phyloP scores from a whole-genome alignment of 2,888 invertebrate genomes.

The Noctua janthe region DNA sequence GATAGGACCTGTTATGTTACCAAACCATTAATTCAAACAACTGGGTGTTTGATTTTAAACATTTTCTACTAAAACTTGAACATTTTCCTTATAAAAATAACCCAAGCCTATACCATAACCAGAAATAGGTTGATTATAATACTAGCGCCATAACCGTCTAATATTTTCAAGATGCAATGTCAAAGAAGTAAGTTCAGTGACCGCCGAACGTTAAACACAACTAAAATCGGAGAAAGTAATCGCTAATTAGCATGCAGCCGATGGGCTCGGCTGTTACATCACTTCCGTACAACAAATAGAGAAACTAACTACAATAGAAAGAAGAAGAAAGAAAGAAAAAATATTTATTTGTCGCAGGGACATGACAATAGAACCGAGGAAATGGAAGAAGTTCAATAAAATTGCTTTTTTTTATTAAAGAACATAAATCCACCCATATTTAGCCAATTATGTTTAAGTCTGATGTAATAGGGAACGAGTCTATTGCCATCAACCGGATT shows the following conservation, averaged over 20 bases:
- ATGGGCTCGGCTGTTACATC: constrained; percentile 74
- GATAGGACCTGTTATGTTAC: too few species aligned
- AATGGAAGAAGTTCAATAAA: constrained; percentile 20
- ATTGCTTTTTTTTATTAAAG: constrained; percentile 11
- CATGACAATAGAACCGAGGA: constrained; percentile 10
- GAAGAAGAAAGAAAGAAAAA: too few species aligned
- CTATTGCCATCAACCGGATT: neutral
- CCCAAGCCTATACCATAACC: neutral
- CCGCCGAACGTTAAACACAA: constrained; percentile 54
- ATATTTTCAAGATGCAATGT: constrained; percentile 33
- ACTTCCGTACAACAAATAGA: constrained; percentile 67
- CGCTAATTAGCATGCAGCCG: constrained; percentile 78
- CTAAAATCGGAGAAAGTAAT: constrained; percentile 78
- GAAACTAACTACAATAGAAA: constrained; percentile 38
- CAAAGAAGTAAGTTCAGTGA: constrained; percentile 62
- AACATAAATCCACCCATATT: neutral
- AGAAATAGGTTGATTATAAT: neutral
- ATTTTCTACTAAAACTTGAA: neutral
- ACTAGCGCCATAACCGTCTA: neutral
- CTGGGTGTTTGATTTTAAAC: too few species aligned
- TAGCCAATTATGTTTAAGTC: neutral
- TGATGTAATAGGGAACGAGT: neutral
- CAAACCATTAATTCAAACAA: too few species aligned
- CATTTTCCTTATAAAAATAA: neutral
- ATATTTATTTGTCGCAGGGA: too few species aligned